Evolutionary conservation across 1,140 invertebrate genomes (phyloP), one percentile per base, ranked within the genome.

Genomic region (Ostrea edulis): DNA sequence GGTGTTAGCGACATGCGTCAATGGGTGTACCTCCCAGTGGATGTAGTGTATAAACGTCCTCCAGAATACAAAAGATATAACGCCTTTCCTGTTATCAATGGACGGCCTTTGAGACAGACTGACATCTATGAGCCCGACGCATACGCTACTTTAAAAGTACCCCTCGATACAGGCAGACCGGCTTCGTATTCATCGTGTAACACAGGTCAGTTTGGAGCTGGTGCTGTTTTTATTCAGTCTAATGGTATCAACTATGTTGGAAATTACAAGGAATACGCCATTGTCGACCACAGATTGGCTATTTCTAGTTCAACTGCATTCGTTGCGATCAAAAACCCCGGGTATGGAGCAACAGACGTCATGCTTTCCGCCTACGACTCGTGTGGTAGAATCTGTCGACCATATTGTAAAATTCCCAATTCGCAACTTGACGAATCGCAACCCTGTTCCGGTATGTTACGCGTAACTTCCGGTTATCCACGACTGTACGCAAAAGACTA

Each of bases 211-310:
- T 44, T 86, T 29, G 87, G 89, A 20, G 89, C 90, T 7, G 92
- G 92, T 8, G 89, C 88, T 12, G 90, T 94, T 51, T 94, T 91
- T 65, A 86, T 94, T 25, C 90, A 91, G 68, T 92, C 93, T 25
- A 87, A 88, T 44, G 93, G 93, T 8, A 71, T 93, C n/a, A 93
- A 93, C 84, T 94, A 94, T 81, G 90, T 92, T 22, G 93, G 93
- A 35, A 83, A 55, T n/a, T 94, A 94, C 84, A 93, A 92, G 77
- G 93, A 93, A 62, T 92, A 92, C n/a, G 90, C 93, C 35, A 92
- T 94, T 68, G 88, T 93, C 12, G 93, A 94, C 58, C 90, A 89
- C 71, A 86, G 93, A 22, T 87, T 92, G 62, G 92, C 93, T 17
- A 90, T 92, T 2, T 92, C 93, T 0, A 87, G 91, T 14, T 86